These are phyloP conservation scores for Sciurus niger DNA, from an alignment of 2,113 vertebrate species.

Conservation along the genomic window DNA sequence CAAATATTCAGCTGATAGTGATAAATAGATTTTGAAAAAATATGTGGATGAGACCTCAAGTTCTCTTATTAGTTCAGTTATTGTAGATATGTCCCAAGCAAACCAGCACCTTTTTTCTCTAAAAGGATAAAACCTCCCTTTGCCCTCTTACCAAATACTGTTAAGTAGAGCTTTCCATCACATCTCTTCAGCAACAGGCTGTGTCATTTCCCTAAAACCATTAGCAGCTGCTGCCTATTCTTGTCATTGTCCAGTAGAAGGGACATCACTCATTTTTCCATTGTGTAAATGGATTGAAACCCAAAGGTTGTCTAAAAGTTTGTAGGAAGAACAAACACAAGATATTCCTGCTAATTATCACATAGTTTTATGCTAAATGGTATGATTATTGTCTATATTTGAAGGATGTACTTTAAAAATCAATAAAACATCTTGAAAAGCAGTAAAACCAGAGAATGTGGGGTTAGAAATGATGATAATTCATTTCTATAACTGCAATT, in stretches of 20 bases:
- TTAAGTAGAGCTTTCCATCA: not conserved
- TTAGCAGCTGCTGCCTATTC: not conserved
- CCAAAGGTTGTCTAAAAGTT: not conserved
- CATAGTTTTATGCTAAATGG: not conserved
- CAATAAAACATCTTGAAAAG: not conserved
- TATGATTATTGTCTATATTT: not conserved
- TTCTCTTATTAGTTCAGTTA: not conserved
- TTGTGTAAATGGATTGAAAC: not conserved
- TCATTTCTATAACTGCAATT: constrained; percentile 1
- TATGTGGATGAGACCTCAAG: not conserved
- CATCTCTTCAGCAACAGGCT: not conserved
- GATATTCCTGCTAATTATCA: not conserved
- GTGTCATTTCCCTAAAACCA: not conserved
- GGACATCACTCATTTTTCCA: not conserved
- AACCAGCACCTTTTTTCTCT: not conserved
- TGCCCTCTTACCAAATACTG: not conserved
- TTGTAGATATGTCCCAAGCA: not conserved
- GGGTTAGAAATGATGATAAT: constrained; percentile 18
- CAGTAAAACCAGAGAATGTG: not conserved
- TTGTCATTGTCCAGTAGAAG: not conserved
- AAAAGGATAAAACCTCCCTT: not conserved
- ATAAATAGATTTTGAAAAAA: not conserved
- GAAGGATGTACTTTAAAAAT: not conserved
- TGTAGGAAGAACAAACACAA: not conserved
- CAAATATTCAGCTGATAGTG: not conserved